Base-by-base conservation (phyloP, 1,140 invertebrate genomes). In the Coptotermes formosanus region DNA sequence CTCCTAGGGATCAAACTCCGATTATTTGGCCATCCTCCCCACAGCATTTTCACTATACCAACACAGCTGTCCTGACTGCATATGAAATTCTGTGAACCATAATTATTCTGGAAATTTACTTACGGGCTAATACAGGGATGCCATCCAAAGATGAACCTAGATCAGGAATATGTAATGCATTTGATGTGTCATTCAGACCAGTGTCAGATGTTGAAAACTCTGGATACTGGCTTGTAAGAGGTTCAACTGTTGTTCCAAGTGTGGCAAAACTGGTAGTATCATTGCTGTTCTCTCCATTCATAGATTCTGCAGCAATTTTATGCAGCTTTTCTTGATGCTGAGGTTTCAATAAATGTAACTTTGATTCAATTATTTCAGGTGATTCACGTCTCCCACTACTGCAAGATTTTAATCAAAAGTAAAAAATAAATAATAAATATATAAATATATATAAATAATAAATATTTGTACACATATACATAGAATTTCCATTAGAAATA, bases 301-400 rank as follows among this genome's bases (percentile, higher is more conserved):
- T 16, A 59, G 48, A 55, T 64, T 32, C 83, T 64, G 59, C 83
- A 59, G 30, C 83, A 84, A 64, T 84, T 52, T 84, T 59, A 64
- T 84, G 32, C 14, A 59, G 30, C 59, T 64, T 64, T 3, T n/a
- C 48, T 38, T 84, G 83, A 32, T 59, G 30, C 48, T 32, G 44
- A 38, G 48, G 83, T 59, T 59, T 84, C 48, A 52, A 11, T 38
- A 38, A 55, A 11, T 84, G 3, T 81, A 59, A 59, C 45, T 81
- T 69, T 3, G 83, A 85, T 82, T 84, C 85, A 16, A 87, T 86
- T 25, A 87, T 75, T 38, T 89, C 89, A 21, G 88, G 86, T 32
- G 85, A 87, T n/a, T 89, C 89, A 86, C 88, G 85, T 43, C 88
- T 87, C 32, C 89, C 89, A 87, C 88, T 89, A 85, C 89, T 89